Percentiles rank a stretch among this genome's conserved stretches.
phyloP scores from a whole-genome alignment of 2,888 invertebrate genomes.

The Trichogramma dendrolimi region DNA sequence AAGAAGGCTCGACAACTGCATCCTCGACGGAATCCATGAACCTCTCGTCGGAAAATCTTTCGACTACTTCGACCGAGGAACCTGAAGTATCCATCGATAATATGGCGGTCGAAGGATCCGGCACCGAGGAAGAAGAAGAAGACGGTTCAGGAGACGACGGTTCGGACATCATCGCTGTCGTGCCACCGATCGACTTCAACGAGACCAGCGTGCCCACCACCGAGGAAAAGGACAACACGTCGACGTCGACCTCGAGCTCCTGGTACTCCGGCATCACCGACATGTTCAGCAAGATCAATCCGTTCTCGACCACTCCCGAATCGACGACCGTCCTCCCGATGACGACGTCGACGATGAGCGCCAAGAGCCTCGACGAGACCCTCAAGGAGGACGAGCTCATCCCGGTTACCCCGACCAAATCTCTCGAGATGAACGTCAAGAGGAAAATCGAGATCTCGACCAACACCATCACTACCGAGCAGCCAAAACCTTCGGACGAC shows the following conservation, averaged over 20 bases:
- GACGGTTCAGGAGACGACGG: conserved; percentile 24
- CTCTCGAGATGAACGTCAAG: background rate
- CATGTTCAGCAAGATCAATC: conserved; percentile 2
- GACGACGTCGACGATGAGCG: conserved; percentile 20
- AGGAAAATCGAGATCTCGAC: background rate
- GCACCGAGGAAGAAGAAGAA: background rate
- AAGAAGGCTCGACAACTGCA: background rate
- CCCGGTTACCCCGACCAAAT: conserved; percentile 25
- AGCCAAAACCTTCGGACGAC: conserved; percentile 20
- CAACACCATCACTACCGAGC: too few relatives aligned
- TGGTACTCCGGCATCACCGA: conserved; percentile 10
- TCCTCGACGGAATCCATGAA: background rate
- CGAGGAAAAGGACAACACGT: conserved; percentile 9
- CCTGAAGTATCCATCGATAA: too few relatives aligned
- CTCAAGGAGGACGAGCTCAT: conserved; percentile 45
- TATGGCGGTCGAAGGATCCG: too few relatives aligned
- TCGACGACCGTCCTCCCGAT: conserved; percentile 18
- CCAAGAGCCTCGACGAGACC: conserved; percentile 34
- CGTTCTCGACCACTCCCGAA: background rate
- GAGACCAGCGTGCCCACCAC: conserved; percentile 17
- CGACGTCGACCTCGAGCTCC: background rate
- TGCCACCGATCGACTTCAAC: conserved; percentile 34
- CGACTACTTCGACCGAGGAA: too few relatives aligned
- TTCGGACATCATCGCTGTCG: conserved; percentile 37
- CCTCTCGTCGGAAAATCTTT: background rate